phyloP scores from a whole-genome alignment of 2,113 vertebrate genomes.

The Malurus alboscapulatus region DNA sequence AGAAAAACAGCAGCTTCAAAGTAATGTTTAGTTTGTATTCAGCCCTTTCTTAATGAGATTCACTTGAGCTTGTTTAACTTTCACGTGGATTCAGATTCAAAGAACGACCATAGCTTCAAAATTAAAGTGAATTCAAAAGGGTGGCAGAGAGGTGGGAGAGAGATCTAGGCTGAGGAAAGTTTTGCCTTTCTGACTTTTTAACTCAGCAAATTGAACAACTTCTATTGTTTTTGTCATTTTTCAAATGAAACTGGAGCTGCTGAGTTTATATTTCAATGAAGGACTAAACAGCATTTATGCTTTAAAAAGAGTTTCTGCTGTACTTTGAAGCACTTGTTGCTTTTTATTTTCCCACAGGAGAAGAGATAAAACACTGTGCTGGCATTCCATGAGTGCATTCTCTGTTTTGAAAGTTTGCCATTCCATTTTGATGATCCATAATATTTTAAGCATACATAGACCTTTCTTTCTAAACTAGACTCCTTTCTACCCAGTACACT shows the following conservation, averaged over 20 bases:
- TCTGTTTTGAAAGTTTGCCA: neutral
- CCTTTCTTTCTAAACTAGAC: neutral
- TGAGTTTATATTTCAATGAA: neutral
- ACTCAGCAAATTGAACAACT: neutral
- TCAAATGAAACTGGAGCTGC: neutral
- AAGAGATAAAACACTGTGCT: neutral
- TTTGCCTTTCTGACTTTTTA: neutral
- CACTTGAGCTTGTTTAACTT: neutral
- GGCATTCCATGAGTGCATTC: neutral
- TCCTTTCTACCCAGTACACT: neutral
- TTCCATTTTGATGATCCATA: neutral
- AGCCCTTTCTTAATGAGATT: neutral
- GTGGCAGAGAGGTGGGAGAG: neutral
- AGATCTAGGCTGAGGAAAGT: neutral
- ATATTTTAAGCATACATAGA: neutral
- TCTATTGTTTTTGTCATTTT: neutral
- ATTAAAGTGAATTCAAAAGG: neutral
- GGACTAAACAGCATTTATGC: neutral
- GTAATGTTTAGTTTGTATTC: conserved; percentile 11
- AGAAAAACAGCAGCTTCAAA: conserved; percentile 10
- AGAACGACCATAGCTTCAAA: neutral
- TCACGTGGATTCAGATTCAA: neutral
- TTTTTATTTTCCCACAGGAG: neutral
- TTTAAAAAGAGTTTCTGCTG: neutral
- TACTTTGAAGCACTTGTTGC: neutral